Evolutionary conservation across 2,797 vertebrate genomes (phyloP).

Genomic region (Acrocephalus scirpaceus): DNA sequence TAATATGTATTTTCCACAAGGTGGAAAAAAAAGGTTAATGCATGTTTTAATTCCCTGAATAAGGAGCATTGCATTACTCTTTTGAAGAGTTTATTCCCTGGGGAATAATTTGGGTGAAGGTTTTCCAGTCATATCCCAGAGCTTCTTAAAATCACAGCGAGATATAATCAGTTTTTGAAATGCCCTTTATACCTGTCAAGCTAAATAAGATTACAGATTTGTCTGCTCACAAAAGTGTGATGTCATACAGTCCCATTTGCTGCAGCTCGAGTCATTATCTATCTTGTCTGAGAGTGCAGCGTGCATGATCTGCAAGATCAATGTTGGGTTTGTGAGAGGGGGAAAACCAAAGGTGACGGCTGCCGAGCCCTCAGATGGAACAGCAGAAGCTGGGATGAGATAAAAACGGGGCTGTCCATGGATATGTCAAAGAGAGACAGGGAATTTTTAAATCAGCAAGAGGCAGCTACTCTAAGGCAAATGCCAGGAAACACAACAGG

Average conservation of each 20-base stretch:
- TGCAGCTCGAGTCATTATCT: conserved; percentile 66
- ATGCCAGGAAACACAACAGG: neutral
- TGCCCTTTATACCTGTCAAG: conserved; percentile 75
- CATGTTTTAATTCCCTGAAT: neutral
- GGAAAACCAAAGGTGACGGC: neutral
- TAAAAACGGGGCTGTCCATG: neutral
- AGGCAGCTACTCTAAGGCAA: neutral
- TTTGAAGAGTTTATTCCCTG: conserved; percentile 42
- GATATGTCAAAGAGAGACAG: neutral
- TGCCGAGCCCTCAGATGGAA: neutral
- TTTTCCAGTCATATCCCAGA: conserved; percentile 60
- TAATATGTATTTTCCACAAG: neutral
- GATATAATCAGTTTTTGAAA: conserved; percentile 71
- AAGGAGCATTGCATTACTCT: conserved; percentile 1
- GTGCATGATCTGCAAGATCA: conserved; percentile 63
- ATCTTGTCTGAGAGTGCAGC: conserved; percentile 62
- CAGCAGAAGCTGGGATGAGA: neutral
- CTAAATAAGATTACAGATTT: conserved; percentile 70
- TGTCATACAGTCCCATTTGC: conserved; percentile 71
- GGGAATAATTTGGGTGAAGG: conserved; percentile 31
- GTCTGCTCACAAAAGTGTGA: conserved; percentile 67
- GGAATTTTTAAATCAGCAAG: neutral
- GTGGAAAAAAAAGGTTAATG: neutral
- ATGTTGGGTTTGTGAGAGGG: conserved; percentile 1
- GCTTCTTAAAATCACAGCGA: conserved; percentile 64